Conservation (phyloP, 2,888 invertebrate species). For the Phaonia tiefii region DNA sequence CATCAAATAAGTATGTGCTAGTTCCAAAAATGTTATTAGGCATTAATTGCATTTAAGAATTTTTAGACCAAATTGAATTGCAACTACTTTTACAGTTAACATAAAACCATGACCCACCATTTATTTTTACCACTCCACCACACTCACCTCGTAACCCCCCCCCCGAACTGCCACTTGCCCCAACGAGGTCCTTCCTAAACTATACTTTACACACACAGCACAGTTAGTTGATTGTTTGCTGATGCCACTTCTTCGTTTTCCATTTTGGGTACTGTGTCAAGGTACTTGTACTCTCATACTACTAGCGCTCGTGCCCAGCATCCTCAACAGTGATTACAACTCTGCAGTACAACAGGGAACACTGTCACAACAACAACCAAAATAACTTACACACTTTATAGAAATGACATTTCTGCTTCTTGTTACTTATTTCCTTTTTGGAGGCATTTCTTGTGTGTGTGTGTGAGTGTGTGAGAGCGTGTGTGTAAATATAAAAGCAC, state of each 20-base stretch:
- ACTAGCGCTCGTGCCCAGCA: background rate
- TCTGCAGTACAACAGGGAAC: constrained; percentile 8
- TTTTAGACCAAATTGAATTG: background rate
- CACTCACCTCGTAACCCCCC: too few species aligned
- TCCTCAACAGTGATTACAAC: background rate
- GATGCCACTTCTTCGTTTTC: background rate
- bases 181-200: too few species aligned
- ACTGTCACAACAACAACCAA: background rate
- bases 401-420: constrained; percentile 10
- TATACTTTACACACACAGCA: background rate
- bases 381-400: background rate
- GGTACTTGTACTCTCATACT: constrained; percentile 11
- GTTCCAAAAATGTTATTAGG: too few species aligned
- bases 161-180: background rate
- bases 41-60: too few species aligned
- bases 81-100: too few species aligned
- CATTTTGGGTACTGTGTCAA: constrained; percentile 38
- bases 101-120: too few species aligned
- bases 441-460: too few species aligned
- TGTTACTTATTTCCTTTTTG: background rate
- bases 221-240: constrained; percentile 4
- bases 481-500: background rate
- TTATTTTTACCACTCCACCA: too few species aligned
- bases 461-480: too few species aligned
- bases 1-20: too few species aligned